Conservation (phyloP, 2,797 vertebrate genomes). For the Eutrigla gurnardus region DNA sequence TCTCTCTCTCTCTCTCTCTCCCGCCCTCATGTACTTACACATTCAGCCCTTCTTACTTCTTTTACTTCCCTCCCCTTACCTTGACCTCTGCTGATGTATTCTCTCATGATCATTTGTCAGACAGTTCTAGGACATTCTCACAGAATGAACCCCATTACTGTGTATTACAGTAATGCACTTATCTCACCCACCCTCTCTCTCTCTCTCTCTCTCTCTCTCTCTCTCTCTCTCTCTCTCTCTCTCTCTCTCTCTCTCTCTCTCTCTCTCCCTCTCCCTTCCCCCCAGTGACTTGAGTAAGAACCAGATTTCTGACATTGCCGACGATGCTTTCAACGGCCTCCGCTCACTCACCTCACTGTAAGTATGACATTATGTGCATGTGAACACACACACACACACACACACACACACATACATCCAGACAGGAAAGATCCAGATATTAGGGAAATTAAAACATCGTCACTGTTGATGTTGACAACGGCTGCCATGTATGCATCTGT, state of each 20-base stretch:
- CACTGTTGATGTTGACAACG: constrained; percentile 45
- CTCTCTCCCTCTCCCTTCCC: constrained; percentile 47
- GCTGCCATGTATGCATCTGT: background rate
- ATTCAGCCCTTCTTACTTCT: constrained; percentile 29
- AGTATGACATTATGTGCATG: constrained; percentile 79
- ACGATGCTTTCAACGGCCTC: constrained; percentile 95
- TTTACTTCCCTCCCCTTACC: constrained; percentile 43
- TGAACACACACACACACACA: constrained; percentile 34
- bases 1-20: constrained; percentile 10
- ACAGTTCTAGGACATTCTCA: constrained; percentile 66
- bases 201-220: constrained; percentile 30
- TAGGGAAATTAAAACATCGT: constrained; percentile 62
- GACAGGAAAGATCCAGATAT: constrained; percentile 53
- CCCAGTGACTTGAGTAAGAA: constrained; percentile 99
- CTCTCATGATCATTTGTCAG: constrained; percentile 68
- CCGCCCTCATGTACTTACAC: constrained; percentile 49
- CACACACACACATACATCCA: constrained; percentile 32
- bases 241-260: constrained; percentile 1
- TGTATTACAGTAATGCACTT: constrained; percentile 52
- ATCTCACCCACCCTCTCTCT: constrained; percentile 34
- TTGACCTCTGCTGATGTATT: constrained; percentile 74
- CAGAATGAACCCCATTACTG: constrained; percentile 61
- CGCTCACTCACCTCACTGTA: constrained; percentile 97
- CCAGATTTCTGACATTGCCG: constrained; percentile 97
- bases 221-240: constrained; percentile 42